Conservation (phyloP, 2,113 vertebrate species). For the Cariama cristata region DNA sequence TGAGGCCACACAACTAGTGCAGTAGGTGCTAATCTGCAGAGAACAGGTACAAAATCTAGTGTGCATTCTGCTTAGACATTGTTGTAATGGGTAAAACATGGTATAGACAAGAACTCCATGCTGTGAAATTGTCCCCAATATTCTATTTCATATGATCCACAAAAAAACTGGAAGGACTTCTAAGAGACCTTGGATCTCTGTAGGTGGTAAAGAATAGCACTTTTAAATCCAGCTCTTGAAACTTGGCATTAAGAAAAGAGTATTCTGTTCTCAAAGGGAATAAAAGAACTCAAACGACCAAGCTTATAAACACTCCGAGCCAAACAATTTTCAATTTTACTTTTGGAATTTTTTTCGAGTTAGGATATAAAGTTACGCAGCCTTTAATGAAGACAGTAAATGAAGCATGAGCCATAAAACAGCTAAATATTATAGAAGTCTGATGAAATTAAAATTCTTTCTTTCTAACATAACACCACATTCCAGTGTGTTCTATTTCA, state of each 20-base stretch:
- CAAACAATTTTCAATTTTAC: neutral
- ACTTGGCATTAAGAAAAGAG: neutral
- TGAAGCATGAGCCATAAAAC: constrained; percentile 8
- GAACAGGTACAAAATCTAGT: neutral
- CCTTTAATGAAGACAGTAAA: constrained; percentile 1
- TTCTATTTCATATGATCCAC: neutral
- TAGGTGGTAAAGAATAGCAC: neutral
- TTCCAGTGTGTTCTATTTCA: neutral
- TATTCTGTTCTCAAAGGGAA: neutral
- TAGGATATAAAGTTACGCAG: neutral
- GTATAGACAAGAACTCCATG: neutral
- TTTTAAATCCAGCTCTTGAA: neutral
- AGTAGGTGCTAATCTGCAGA: neutral
- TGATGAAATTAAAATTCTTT: neutral
- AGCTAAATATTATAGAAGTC: neutral
- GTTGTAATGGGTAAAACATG: neutral
- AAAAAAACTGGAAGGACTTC: neutral
- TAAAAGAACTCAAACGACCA: neutral
- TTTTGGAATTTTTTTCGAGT: neutral
- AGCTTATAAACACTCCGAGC: neutral
- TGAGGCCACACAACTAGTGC: neutral
- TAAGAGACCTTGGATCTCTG: neutral
- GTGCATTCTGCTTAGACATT: neutral
- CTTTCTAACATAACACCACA: neutral
- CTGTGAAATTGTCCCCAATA: neutral